These are phyloP conservation scores for Pachypeltis micranthus DNA, from an alignment of 1,140 invertebrate species.

Conservation along the genomic window DNA sequence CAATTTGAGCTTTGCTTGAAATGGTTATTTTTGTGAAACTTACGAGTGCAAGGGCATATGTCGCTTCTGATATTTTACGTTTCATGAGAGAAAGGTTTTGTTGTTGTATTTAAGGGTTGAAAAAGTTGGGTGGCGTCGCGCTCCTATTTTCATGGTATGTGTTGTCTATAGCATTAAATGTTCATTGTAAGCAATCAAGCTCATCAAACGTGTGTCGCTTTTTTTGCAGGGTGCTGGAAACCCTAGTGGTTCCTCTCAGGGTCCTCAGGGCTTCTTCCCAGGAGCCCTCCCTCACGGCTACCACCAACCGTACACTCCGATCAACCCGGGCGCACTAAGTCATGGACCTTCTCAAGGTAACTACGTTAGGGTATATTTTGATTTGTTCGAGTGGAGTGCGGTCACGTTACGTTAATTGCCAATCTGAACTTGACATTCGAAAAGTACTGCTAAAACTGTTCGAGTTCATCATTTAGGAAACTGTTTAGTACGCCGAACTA, in stretches of 20 bases:
- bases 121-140: too few species aligned
- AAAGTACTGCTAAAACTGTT: too few species aligned
- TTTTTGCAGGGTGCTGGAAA: slow-evolving; percentile 39
- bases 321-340: slow-evolving; percentile 27
- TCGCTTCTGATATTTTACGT: too few species aligned
- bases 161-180: too few species aligned
- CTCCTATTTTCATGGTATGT: too few species aligned
- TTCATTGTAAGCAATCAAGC: too few species aligned
- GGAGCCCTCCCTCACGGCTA: slow-evolving; percentile 38
- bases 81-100: too few species aligned
- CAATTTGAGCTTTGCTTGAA: too few species aligned
- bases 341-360: slow-evolving; percentile 28
- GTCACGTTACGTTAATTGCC: background rate
- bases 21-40: too few species aligned
- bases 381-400: background rate
- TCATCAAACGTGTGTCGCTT: slow-evolving; percentile 19
- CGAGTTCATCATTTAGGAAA: background rate
- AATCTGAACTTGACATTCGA: background rate
- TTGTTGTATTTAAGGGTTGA: too few species aligned
- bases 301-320: slow-evolving; percentile 36
- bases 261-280: slow-evolving; percentile 43
- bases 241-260: slow-evolving; percentile 48
- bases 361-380: background rate
- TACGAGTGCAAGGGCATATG: too few species aligned
- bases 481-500: too few species aligned